Evolutionary conservation across 2,888 invertebrate genomes (phyloP).

Genomic region (Coronaproctus castanopsis): DNA sequence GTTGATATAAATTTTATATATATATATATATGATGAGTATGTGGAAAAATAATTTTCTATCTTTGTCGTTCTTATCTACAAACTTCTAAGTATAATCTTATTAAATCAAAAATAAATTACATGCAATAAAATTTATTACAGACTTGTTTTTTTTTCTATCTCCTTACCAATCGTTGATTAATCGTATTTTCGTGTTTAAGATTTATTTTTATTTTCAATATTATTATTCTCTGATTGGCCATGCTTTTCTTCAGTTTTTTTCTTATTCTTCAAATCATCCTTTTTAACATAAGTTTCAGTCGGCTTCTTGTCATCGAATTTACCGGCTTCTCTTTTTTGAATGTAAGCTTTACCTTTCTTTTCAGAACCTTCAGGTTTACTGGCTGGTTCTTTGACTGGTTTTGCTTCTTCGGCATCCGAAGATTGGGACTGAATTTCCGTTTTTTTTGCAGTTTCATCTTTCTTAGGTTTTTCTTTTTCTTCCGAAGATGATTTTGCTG

Average conservation of each 20-base stretch:
- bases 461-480: conserved; percentile 11
- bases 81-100: too few relatives aligned
- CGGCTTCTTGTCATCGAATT: conserved; percentile 16
- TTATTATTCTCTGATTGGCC: too few relatives aligned
- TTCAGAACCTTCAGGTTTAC: conserved; percentile 9
- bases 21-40: too few relatives aligned
- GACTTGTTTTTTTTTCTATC: too few relatives aligned
- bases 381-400: conserved; percentile 4
- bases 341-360: conserved; percentile 15
- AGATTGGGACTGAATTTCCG: conserved; percentile 19
- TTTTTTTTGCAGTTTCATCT: conserved; percentile 9
- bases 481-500: conserved; percentile 7
- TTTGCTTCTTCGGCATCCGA: conserved; percentile 16
- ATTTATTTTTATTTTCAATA: too few relatives aligned
- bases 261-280: conserved; percentile 2
- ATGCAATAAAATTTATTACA: too few relatives aligned
- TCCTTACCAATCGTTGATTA: too few relatives aligned
- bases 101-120: too few relatives aligned
- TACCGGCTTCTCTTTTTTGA: conserved; percentile 19
- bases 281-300: conserved; percentile 7
- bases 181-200: too few relatives aligned
- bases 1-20: too few relatives aligned
- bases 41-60: too few relatives aligned
- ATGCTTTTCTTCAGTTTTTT: not conserved
- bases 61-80: too few relatives aligned